phyloP scores from a whole-genome alignment of 2,797 vertebrate genomes.

The Nyctalus aviator region DNA sequence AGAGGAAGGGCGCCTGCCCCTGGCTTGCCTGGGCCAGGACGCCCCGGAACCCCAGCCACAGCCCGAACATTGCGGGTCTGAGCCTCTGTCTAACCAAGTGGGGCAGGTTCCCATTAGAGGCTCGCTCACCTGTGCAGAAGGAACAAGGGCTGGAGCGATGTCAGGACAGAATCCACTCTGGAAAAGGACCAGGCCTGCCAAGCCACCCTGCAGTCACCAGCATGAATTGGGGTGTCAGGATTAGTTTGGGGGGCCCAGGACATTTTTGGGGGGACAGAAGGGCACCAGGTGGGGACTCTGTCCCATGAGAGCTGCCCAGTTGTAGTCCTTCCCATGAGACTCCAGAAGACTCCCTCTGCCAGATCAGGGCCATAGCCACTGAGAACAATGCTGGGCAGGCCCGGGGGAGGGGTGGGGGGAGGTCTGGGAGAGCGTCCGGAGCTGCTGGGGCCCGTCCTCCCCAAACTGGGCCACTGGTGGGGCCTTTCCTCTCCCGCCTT shows the following conservation, averaged over 20 bases:
- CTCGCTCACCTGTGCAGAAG: not conserved
- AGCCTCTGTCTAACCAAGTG: not conserved
- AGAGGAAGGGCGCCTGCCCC: not conserved
- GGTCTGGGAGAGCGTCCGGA: slow-evolving; percentile 60
- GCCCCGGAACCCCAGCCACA: not conserved
- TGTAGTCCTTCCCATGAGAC: not conserved
- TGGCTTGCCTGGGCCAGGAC: not conserved
- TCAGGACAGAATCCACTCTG: not conserved
- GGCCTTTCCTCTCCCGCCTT: slow-evolving; percentile 52
- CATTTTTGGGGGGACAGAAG: not conserved
- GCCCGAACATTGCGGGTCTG: not conserved
- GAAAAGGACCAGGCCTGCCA: not conserved
- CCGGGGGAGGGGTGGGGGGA: not conserved
- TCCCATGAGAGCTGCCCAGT: slow-evolving; percentile 26
- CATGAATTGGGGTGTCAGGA: not conserved
- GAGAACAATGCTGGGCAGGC: slow-evolving; percentile 58
- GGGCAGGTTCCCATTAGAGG: not conserved
- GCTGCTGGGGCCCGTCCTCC: slow-evolving; percentile 45
- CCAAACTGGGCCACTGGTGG: slow-evolving; percentile 62
- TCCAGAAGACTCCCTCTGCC: not conserved
- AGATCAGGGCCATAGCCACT: slow-evolving; percentile 41
- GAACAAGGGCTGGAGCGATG: not conserved
- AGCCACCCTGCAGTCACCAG: not conserved
- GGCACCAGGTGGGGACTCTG: not conserved
- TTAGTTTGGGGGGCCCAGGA: not conserved